Base-by-base conservation (phyloP, 2,888 invertebrate genomes). In the Perizoma flavofasciatum region DNA sequence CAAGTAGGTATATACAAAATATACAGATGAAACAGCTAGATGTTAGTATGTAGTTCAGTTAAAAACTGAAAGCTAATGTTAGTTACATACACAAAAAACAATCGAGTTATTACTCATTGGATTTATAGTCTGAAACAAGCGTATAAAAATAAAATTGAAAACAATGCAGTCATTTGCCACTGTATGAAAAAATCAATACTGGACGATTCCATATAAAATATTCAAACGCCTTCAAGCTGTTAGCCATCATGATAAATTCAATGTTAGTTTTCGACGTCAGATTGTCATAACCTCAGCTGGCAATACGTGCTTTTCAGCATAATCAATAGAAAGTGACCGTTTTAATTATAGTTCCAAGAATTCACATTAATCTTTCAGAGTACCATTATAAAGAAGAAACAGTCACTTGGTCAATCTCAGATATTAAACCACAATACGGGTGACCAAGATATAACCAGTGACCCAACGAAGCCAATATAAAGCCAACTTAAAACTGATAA, bases 151-250 rank as follows among this genome's bases (percentile, higher is more conserved):
- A 62, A 65, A 50, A 51, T 6, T 52, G 46, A 41, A 69, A 69
- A 66, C 66, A 66, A 65, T 74, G 75, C 71, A 76, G 68, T 71
- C 66, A 61, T 65, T 63, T 71, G 69, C 67, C 69, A 63, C 55
- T 69, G 72, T 48, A 69, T 74, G 68, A 73, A 68, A 79, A 80
- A 85, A 87, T 87, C 85, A 82, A 87, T 88, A 87, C 65, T 68
- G 60, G 73, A 72, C 74, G 74, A 65, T 74, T 65, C 52, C 65
- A 69, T 73, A 83, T 79, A 69, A 81, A 79, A 56, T 75, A 81
- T 79, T 77, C 67, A 82, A 68, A 69, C 59, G 62, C 49, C 63
- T 60, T 67, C 68, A 61, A 68, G 66, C 66, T 66, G 55, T 52
- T 62, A 56, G 67, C 56, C 62, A 65, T 59, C 59, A 60, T 54